Conservation (phyloP, 1,140 invertebrate species). For the Macrobrachium rosenbergii region DNA sequence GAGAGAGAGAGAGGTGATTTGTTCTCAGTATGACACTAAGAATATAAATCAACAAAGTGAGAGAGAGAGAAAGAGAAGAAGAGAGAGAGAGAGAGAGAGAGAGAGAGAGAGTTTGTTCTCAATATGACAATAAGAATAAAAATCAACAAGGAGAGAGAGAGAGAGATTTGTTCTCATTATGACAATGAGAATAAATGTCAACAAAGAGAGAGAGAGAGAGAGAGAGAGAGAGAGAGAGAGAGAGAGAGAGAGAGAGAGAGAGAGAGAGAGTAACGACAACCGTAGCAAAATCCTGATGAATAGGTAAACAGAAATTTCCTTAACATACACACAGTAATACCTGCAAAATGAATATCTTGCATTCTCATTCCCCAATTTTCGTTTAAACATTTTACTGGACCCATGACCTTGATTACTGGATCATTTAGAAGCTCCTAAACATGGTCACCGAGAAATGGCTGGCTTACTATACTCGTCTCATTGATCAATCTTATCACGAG, state of each 20-base stretch:
- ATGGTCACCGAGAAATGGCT: too few relatives aligned
- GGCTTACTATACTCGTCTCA: too few relatives aligned
- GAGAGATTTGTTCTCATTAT: background rate
- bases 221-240: constrained; percentile 6
- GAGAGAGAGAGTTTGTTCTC: background rate
- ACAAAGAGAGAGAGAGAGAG: background rate
- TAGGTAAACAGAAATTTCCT: too few relatives aligned
- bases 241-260: background rate
- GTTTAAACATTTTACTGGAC: too few relatives aligned
- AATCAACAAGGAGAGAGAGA: background rate
- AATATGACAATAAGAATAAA: background rate
- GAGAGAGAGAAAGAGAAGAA: background rate
- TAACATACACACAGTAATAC: too few relatives aligned
- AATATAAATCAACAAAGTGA: background rate
- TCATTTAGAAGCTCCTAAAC: too few relatives aligned
- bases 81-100: constrained; percentile 3
- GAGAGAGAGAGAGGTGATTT: background rate
- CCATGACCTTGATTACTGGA: too few relatives aligned
- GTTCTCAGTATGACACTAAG: background rate
- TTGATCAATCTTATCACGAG: too few relatives aligned
- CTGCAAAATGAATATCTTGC: too few relatives aligned
- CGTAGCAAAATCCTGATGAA: too few relatives aligned
- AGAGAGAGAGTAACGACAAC: background rate
- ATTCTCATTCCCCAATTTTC: too few relatives aligned
- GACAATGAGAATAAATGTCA: background rate